These are phyloP conservation scores for Linnaemya tessellans DNA, from an alignment of 2,888 invertebrate genomes.

Conservation along the genomic window DNA sequence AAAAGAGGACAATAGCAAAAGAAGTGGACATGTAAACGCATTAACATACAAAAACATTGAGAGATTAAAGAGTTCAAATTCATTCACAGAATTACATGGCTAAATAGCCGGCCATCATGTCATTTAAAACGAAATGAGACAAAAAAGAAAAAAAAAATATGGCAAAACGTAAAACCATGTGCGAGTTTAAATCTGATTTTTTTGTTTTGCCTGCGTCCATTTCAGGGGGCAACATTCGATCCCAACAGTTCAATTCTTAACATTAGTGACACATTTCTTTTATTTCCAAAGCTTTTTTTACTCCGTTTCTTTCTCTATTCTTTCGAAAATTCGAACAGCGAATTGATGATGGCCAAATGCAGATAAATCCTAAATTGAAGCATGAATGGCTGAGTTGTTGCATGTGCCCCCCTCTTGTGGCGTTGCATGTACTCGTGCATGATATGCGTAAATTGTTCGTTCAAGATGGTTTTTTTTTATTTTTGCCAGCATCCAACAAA, in stretches of 20 bases:
- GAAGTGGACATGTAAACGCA: constrained; percentile 46
- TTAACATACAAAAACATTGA: constrained; percentile 19
- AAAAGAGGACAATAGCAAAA: constrained; percentile 52
- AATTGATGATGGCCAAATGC: constrained; percentile 63
- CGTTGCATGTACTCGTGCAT: constrained; percentile 35
- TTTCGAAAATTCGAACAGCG: constrained; percentile 27
- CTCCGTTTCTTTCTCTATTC: background rate
- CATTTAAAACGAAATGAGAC: constrained; percentile 26
- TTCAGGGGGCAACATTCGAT: constrained; percentile 49
- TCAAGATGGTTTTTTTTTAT: constrained; percentile 6
- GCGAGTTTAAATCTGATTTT: constrained; percentile 21
- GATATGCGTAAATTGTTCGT: constrained; percentile 60
- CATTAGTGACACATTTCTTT: constrained; percentile 70
- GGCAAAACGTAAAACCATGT: too few relatives aligned
- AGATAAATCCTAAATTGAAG: constrained; percentile 69
- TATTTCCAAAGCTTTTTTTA: constrained; percentile 28
- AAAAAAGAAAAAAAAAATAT: constrained; percentile 11
- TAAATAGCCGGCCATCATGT: constrained; percentile 50
- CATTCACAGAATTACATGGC: constrained; percentile 49
- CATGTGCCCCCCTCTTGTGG: constrained; percentile 16
- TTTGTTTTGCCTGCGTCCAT: constrained; percentile 4
- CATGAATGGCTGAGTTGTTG: constrained; percentile 55
- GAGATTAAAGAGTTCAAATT: constrained; percentile 63
- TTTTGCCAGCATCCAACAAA: background rate
- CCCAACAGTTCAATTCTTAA: constrained; percentile 70